Evolutionary conservation across 1,140 invertebrate genomes (phyloP).

Genomic region (Zophobas atratus): DNA sequence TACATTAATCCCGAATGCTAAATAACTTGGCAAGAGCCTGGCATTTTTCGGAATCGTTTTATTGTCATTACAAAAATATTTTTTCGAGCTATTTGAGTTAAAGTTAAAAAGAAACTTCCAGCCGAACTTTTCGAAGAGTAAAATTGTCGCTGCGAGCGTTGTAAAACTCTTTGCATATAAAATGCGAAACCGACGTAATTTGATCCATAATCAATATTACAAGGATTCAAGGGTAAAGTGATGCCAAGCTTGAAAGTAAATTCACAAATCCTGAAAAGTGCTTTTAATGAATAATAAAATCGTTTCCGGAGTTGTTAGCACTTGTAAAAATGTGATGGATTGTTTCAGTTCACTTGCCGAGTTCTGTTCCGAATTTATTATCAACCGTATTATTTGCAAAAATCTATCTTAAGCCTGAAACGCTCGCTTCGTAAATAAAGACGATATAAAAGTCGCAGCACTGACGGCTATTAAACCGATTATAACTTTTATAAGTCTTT

Average conservation of each 20-base stretch:
- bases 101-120: background rate
- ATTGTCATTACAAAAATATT: slow-evolving; percentile 5
- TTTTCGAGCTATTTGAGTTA: background rate
- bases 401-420: too few species aligned
- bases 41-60: background rate
- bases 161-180: slow-evolving; percentile 3
- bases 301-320: background rate
- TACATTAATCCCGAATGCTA: slow-evolving; percentile 1
- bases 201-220: background rate
- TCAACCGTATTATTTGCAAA: too few species aligned
- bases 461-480: too few species aligned
- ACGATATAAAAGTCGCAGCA: too few species aligned
- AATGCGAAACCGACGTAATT: background rate
- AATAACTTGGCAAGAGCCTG: background rate
- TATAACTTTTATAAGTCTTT: background rate
- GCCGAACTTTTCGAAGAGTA: background rate
- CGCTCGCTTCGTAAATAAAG: too few species aligned
- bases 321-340: background rate
- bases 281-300: slow-evolving; percentile 3
- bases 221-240: background rate
- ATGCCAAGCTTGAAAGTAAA: background rate
- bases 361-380: too few species aligned
- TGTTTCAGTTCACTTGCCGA: too few species aligned
- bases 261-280: background rate
- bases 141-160: background rate